A percentile compares a stretch with the other conserved stretches of the same genome.
phyloP scores from a whole-genome alignment of 1,140 invertebrate genomes.

The Atta cephalotes region DNA sequence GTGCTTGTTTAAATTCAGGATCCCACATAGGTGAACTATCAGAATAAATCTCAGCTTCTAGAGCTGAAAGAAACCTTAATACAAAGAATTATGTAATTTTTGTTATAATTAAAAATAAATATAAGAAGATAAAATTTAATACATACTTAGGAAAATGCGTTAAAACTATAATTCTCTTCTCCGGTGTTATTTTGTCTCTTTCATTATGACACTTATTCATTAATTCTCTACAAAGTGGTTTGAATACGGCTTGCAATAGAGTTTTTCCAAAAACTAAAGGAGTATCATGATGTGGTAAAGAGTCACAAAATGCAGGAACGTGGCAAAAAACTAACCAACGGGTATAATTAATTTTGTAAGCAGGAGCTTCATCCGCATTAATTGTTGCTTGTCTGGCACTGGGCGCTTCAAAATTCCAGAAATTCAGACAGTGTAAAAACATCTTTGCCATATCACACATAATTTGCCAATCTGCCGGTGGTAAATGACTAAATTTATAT shows the following conservation, averaged over 20 bases:
- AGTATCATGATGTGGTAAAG: constrained; percentile 95
- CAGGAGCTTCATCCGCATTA: constrained; percentile 92
- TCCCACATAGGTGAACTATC: constrained; percentile 97
- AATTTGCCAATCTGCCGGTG: constrained; percentile 94
- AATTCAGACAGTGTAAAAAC: constrained; percentile 97
- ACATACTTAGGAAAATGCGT: constrained; percentile 90
- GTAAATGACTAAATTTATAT: constrained; percentile 95
- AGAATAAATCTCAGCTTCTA: constrained; percentile 95
- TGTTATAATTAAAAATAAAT: not conserved
- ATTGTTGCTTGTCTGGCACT: constrained; percentile 90
- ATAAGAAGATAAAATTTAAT: constrained; percentile 27
- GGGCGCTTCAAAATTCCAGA: constrained; percentile 97
- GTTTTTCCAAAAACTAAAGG: constrained; percentile 96
- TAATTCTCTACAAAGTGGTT: constrained; percentile 94
- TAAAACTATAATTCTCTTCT: constrained; percentile 90
- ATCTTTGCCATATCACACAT: constrained; percentile 97
- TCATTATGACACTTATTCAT: constrained; percentile 96
- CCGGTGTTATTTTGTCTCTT: constrained; percentile 94
- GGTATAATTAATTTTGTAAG: constrained; percentile 97
- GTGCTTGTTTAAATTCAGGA: constrained; percentile 92
- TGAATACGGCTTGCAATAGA: constrained; percentile 94
- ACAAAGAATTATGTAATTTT: not conserved
- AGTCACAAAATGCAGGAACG: constrained; percentile 97
- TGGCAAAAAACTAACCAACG: constrained; percentile 98
- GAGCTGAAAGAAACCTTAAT: constrained; percentile 92